phyloP scores from a whole-genome alignment of 2,888 invertebrate genomes.

The Tuta absoluta region DNA sequence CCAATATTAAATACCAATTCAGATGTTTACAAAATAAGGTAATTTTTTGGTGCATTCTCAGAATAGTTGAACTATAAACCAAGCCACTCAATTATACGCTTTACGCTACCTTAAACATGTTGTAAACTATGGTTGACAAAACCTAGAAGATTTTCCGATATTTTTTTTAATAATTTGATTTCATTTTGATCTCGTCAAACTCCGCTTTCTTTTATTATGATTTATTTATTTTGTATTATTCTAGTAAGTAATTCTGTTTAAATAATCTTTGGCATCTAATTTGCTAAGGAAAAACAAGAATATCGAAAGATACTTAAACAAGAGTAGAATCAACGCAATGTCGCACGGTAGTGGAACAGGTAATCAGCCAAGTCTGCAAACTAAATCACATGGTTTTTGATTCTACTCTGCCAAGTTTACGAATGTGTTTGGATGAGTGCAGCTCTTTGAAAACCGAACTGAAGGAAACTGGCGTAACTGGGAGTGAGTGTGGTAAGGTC shows the following conservation, averaged over 20 bases:
- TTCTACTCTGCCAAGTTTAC: constrained; percentile 36
- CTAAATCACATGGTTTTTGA: not conserved
- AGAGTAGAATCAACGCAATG: not conserved
- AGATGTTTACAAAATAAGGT: too few relatives aligned
- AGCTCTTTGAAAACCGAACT: constrained; percentile 43
- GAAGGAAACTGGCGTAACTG: constrained; percentile 55
- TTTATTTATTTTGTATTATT: not conserved
- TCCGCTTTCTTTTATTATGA: not conserved
- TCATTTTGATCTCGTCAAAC: not conserved
- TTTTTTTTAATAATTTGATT: not conserved
- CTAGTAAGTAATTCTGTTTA: too few relatives aligned
- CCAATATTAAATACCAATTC: too few relatives aligned
- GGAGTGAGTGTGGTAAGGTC: constrained; percentile 58
- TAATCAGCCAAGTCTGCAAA: not conserved
- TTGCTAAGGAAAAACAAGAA: not conserved
- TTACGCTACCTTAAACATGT: not conserved
- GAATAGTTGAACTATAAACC: constrained; percentile 53
- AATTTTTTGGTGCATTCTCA: constrained; percentile 46
- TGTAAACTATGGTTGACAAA: constrained; percentile 13
- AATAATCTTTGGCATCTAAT: not conserved
- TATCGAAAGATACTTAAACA: not conserved
- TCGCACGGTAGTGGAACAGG: not conserved
- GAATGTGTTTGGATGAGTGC: constrained; percentile 36
- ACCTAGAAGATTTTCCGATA: not conserved
- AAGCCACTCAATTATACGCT: constrained; percentile 13